phyloP scores from a whole-genome alignment of 2,113 vertebrate species.

The Phalacrocorax aristotelis region DNA sequence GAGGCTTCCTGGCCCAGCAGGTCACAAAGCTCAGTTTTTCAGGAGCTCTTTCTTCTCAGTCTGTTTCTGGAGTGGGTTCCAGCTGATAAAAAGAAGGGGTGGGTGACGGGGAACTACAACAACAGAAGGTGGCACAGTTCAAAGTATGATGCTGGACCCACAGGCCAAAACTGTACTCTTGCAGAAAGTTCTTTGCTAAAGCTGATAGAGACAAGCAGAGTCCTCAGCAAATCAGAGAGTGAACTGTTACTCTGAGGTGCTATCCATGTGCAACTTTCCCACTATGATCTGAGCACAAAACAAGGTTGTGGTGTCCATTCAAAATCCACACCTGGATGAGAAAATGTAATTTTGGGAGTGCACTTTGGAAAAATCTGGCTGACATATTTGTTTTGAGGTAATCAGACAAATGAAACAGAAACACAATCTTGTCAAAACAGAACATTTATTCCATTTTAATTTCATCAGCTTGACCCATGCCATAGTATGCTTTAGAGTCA shows the following conservation, averaged over 20 bases:
- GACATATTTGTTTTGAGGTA: constrained; percentile 35
- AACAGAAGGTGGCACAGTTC: background rate
- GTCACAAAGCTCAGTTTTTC: background rate
- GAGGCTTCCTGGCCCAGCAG: background rate
- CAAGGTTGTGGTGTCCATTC: background rate
- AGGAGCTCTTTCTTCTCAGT: background rate
- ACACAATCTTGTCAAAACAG: constrained; percentile 42
- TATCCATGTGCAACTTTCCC: background rate
- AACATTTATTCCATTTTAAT: constrained; percentile 38
- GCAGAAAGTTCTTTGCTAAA: background rate
- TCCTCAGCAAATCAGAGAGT: background rate
- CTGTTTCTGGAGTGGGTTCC: background rate
- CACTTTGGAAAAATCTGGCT: background rate
- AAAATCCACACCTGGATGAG: constrained; percentile 8
- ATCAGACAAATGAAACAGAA: constrained; percentile 45
- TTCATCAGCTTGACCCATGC: constrained; percentile 39
- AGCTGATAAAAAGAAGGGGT: background rate
- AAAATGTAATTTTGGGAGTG: background rate
- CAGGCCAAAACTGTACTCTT: background rate
- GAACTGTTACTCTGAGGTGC: background rate
- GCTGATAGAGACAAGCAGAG: background rate
- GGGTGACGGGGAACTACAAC: background rate
- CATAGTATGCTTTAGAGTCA: constrained; percentile 38
- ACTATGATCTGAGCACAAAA: background rate
- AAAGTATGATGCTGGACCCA: background rate